phyloP scores from a whole-genome alignment of 1,140 invertebrate species.

The Oedothorax gibbosus region DNA sequence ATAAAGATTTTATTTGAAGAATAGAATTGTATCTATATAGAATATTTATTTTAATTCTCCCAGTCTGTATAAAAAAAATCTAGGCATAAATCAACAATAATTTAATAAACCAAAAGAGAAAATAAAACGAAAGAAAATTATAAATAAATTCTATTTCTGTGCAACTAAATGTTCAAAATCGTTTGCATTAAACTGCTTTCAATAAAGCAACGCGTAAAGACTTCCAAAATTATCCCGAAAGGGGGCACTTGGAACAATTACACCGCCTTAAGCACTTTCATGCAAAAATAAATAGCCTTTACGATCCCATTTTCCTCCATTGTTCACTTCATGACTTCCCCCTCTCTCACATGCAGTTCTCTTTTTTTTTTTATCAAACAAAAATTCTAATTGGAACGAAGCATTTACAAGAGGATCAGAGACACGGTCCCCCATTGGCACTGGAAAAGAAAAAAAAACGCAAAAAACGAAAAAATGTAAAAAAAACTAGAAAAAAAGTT shows the following conservation, averaged over 20 bases:
- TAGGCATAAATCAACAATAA: too few species aligned
- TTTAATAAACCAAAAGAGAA: too few species aligned
- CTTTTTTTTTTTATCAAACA: constrained; percentile 7
- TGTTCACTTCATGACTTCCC: constrained; percentile 31
- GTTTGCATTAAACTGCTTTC: too few species aligned
- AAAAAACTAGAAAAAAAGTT: constrained; percentile 28
- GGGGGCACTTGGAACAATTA: constrained; percentile 46
- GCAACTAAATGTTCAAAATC: too few species aligned
- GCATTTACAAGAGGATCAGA: constrained; percentile 57
- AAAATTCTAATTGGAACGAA: constrained; percentile 49
- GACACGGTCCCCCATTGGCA: constrained; percentile 50
- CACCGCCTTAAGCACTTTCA: constrained; percentile 36
- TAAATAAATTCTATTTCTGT: too few species aligned
- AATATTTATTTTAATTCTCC: too few species aligned
- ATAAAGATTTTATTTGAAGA: too few species aligned
- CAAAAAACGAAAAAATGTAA: neutral
- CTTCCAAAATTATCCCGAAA: constrained; percentile 36
- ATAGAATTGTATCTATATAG: too few species aligned
- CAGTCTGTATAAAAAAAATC: too few species aligned
- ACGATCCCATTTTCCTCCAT: constrained; percentile 20
- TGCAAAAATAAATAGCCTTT: constrained; percentile 43
- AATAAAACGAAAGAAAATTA: too few species aligned
- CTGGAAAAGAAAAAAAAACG: constrained; percentile 17
- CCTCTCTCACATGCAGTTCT: neutral
- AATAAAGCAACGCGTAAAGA: constrained; percentile 36